Conservation (phyloP, 2,113 vertebrate genomes). For the Macaca nemestrina region DNA sequence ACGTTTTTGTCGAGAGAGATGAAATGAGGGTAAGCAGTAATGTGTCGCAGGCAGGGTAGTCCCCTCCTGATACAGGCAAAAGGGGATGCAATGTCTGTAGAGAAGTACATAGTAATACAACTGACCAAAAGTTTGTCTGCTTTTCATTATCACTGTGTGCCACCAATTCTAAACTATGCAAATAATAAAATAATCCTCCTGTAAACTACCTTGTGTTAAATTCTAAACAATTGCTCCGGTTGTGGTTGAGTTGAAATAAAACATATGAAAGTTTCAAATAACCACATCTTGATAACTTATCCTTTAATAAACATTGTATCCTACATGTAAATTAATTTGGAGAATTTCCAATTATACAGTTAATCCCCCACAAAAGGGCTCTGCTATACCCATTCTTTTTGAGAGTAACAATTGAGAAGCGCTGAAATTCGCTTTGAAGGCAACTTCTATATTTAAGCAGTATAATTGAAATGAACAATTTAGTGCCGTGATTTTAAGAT, state of each 20-base stretch:
- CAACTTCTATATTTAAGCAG: background rate
- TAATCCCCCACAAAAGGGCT: background rate
- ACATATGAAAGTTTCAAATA: background rate
- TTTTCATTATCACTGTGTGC: background rate
- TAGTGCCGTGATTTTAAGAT: background rate
- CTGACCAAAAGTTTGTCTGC: background rate
- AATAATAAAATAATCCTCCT: background rate
- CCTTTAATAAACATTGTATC: background rate
- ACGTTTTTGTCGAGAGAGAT: background rate
- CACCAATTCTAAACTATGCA: background rate
- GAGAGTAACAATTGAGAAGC: background rate
- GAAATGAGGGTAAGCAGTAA: background rate
- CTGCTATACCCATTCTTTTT: background rate
- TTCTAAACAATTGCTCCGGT: background rate
- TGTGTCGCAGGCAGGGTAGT: background rate
- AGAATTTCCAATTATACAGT: background rate
- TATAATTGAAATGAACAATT: background rate
- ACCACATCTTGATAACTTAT: background rate
- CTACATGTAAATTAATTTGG: background rate
- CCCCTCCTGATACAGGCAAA: background rate
- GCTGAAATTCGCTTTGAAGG: background rate
- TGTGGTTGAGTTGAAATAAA: slow-evolving; percentile 25
- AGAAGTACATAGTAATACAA: background rate
- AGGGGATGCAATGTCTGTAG: background rate
- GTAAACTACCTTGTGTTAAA: background rate